phyloP scores from a whole-genome alignment of 2,888 invertebrate genomes.

The Dasypogon diadema region DNA sequence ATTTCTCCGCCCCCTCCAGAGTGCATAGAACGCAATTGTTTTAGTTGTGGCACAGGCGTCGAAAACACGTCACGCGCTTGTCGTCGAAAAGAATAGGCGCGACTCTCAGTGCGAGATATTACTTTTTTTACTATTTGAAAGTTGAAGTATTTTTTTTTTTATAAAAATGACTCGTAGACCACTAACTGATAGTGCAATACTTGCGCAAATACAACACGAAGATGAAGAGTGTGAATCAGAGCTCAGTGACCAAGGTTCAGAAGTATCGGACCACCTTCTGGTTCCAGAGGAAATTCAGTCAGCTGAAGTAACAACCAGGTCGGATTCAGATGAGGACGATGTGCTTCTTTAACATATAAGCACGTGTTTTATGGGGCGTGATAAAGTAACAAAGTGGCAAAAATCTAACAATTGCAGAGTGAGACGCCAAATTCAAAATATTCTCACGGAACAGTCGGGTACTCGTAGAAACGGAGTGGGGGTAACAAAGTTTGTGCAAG shows the following conservation, averaged over 20 bases:
- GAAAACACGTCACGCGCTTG: too few species aligned
- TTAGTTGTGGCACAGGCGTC: not conserved
- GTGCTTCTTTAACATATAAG: constrained; percentile 7
- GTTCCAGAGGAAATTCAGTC: not conserved
- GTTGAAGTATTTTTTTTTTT: not conserved
- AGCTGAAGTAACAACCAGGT: not conserved
- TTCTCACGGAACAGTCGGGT: constrained; percentile 18
- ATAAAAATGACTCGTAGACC: constrained; percentile 3
- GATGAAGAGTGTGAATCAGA: constrained; percentile 35
- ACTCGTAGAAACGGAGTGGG: constrained; percentile 12
- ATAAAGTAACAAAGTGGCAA: constrained; percentile 24
- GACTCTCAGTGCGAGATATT: not conserved
- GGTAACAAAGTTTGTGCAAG: constrained; percentile 18
- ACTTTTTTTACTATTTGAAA: too few species aligned
- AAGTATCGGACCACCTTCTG: constrained; percentile 13
- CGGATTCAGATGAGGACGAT: constrained; percentile 13
- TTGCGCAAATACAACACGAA: not conserved
- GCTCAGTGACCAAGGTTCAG: constrained; percentile 17
- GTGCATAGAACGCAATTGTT: not conserved
- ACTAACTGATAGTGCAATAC: not conserved
- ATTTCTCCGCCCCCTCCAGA: not conserved
- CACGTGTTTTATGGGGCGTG: constrained; percentile 14
- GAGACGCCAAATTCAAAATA: constrained; percentile 17
- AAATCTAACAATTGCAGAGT: constrained; percentile 13
- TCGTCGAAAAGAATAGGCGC: not conserved